Conservation (phyloP, 2,888 invertebrate species). For the Mythimna lalbum region DNA sequence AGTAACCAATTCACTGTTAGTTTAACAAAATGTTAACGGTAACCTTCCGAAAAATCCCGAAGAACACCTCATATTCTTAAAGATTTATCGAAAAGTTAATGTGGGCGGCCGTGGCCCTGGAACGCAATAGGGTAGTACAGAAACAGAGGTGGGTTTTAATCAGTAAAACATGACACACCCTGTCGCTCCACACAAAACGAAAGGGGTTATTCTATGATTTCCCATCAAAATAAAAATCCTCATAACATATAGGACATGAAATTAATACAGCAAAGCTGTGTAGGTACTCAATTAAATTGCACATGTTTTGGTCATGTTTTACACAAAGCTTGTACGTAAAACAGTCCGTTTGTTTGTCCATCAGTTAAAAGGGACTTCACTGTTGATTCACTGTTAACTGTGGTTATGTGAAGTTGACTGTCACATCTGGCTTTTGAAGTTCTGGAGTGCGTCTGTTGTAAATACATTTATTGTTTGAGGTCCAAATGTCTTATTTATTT, state of each 20-base stretch:
- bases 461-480: slow-evolving; percentile 17
- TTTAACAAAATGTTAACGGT: no score
- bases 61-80: no score
- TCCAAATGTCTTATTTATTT: slow-evolving; percentile 2
- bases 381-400: slow-evolving; percentile 34
- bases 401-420: slow-evolving; percentile 38
- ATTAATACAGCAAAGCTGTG: not conserved
- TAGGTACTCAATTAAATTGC: slow-evolving; percentile 25
- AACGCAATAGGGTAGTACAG: no score
- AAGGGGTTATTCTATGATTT: no score
- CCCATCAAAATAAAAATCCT: no score
- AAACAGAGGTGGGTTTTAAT: no score
- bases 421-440: slow-evolving; percentile 43
- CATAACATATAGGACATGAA: not conserved
- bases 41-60: no score
- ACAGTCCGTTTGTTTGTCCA: slow-evolving; percentile 40
- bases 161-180: no score
- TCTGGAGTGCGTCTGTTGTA: slow-evolving; percentile 14
- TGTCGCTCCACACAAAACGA: no score
- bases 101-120: no score
- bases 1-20: no score
- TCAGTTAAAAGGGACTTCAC: slow-evolving; percentile 46
- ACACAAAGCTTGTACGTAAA: slow-evolving; percentile 24
- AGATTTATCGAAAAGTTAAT: no score
- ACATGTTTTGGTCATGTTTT: slow-evolving; percentile 26